Percentiles rank a stretch among this genome's conserved stretches.
phyloP scores from a whole-genome alignment of 2,797 vertebrate genomes.

The Acrossocheilus wenchowensis region DNA sequence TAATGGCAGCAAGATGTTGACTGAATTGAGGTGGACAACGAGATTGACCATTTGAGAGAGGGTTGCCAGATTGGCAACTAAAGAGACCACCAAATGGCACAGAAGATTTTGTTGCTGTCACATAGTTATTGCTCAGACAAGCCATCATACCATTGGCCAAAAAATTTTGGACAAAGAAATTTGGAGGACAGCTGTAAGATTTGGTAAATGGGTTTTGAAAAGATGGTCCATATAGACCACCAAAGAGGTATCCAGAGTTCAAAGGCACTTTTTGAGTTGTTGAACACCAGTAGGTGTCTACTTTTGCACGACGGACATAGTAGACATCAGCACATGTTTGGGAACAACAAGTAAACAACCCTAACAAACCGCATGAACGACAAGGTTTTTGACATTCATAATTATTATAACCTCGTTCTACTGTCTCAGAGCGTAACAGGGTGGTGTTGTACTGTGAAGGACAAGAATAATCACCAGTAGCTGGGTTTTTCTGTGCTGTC shows the following conservation, averaged over 20 bases:
- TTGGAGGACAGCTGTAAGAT: conserved; percentile 78
- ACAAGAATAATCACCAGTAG: conserved; percentile 82
- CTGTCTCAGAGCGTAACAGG: conserved; percentile 76
- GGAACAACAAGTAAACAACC: conserved; percentile 68
- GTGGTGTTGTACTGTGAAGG: conserved; percentile 70
- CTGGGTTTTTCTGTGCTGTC: conserved; percentile 83
- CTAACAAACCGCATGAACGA: conserved; percentile 43
- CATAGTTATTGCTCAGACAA: conserved; percentile 86
- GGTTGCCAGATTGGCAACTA: conserved; percentile 85
- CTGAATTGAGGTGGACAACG: conserved; percentile 87
- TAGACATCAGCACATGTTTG: conserved; percentile 77
- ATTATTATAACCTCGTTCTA: conserved; percentile 79
- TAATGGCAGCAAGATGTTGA: conserved; percentile 85
- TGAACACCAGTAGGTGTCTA: conserved; percentile 84
- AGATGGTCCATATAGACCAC: conserved; percentile 82
- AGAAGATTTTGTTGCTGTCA: conserved; percentile 68
- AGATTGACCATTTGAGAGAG: conserved; percentile 65
- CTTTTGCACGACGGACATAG: conserved; percentile 75
- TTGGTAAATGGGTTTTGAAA: conserved; percentile 76
- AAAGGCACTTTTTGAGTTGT: conserved; percentile 53
- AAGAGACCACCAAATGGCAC: conserved; percentile 90
- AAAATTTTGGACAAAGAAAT: conserved; percentile 67
- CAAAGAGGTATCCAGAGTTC: conserved; percentile 84
- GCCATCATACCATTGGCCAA: conserved; percentile 79
- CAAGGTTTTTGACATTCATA: conserved; percentile 75